Conservation (phyloP, 2,888 invertebrate species). For the Allacma fusca region DNA sequence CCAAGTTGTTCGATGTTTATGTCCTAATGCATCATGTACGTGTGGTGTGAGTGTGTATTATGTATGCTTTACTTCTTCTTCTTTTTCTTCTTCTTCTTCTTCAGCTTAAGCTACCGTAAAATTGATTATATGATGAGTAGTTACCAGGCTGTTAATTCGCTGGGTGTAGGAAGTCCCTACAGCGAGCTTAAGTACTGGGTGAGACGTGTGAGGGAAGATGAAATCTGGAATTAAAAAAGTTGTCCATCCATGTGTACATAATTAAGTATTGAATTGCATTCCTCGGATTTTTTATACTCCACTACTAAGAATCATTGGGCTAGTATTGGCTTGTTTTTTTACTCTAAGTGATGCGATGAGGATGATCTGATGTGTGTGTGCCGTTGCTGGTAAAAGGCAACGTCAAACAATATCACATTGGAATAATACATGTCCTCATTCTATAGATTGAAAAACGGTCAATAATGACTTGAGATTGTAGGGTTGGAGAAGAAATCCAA, state of each 20-base stretch:
- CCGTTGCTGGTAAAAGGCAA: not conserved
- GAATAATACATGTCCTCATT: constrained; percentile 9
- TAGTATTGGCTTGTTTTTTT: not conserved
- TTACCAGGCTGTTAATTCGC: too few species aligned
- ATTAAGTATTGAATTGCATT: not conserved
- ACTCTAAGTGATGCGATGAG: not conserved
- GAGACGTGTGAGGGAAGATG: not conserved
- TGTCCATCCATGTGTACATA: constrained; percentile 8
- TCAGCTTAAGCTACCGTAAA: too few species aligned
- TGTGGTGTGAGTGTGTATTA: too few species aligned
- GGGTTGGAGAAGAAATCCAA: constrained; percentile 3
- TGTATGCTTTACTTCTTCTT: too few species aligned
- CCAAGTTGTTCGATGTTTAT: not conserved
- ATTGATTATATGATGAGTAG: too few species aligned
- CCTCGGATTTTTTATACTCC: not conserved
- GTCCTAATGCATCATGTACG: too few species aligned
- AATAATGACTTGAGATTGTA: not conserved
- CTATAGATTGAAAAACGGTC: constrained; percentile 12
- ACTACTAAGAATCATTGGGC: not conserved
- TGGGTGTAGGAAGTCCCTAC: too few species aligned
- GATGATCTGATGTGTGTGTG: not conserved
- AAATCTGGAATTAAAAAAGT: not conserved
- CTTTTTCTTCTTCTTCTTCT: too few species aligned
- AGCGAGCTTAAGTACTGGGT: not conserved
- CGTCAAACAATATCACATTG: not conserved